phyloP scores from a whole-genome alignment of 2,113 vertebrate species.

The Esox niger region DNA sequence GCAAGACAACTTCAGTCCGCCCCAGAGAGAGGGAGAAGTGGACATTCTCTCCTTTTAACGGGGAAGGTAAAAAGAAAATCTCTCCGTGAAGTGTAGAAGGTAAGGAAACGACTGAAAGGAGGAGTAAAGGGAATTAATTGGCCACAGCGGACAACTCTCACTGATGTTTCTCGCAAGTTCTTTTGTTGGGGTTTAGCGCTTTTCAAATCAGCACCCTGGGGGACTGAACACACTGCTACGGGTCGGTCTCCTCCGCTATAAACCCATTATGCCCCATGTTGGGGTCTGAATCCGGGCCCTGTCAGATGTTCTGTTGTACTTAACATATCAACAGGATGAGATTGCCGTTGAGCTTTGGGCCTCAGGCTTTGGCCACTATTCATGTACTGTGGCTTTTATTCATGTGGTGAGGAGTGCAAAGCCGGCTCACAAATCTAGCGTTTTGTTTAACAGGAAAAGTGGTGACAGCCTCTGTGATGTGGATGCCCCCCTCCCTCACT shows the following conservation, averaged over 20 bases:
- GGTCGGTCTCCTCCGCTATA: conserved; percentile 31
- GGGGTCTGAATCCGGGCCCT: conserved; percentile 47
- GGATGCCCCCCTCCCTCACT: neutral
- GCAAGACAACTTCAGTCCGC: conserved; percentile 22
- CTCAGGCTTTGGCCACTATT: neutral
- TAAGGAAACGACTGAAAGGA: neutral
- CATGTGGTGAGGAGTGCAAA: conserved; percentile 27
- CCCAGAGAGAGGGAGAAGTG: neutral
- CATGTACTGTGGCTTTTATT: conserved; percentile 7
- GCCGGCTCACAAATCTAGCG: neutral
- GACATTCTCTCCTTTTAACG: neutral
- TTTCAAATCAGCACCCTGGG: conserved; percentile 50
- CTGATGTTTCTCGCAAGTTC: conserved; percentile 37
- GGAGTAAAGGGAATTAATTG: neutral
- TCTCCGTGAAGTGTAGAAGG: neutral
- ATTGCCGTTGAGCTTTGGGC: neutral
- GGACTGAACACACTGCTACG: conserved; percentile 62
- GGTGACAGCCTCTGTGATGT: conserved; percentile 5
- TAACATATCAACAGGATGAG: neutral
- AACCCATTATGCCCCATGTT: conserved; percentile 48
- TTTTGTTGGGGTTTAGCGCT: conserved; percentile 51
- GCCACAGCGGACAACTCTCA: neutral
- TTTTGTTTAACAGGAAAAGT: conserved; percentile 7
- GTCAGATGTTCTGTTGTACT: conserved; percentile 34
- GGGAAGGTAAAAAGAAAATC: neutral